phyloP scores from a whole-genome alignment of 2,113 vertebrate genomes.

The Pachyramphus minor region DNA sequence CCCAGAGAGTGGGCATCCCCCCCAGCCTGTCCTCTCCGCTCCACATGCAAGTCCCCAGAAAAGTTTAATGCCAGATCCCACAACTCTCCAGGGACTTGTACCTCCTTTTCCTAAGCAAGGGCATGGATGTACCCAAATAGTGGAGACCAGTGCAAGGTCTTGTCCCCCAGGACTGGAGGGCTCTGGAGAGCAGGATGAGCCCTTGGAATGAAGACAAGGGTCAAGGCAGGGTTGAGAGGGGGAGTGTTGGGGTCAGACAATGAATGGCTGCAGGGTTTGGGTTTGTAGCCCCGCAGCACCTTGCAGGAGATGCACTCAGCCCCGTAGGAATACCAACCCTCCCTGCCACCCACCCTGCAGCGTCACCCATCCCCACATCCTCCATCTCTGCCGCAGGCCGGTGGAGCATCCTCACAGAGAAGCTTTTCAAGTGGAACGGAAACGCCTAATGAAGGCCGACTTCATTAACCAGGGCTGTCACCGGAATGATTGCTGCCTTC shows the following conservation, averaged over 20 bases:
- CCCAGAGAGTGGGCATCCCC: fast-evolving
- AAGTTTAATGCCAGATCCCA: not conserved
- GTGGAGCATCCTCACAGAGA: not conserved
- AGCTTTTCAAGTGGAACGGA: slow-evolving; percentile 58
- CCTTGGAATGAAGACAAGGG: not conserved
- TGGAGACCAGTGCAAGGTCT: not conserved
- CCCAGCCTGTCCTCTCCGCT: not conserved
- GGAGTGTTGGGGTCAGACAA: fast-evolving
- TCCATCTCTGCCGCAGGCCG: not conserved
- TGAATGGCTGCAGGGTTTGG: not conserved
- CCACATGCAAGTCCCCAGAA: not conserved
- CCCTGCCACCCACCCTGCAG: not conserved
- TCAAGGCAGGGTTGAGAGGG: fast-evolving
- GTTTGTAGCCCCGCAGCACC: not conserved
- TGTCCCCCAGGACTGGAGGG: not conserved
- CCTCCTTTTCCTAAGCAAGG: not conserved
- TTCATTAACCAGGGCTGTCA: slow-evolving; percentile 50
- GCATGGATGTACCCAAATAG: fast-evolving
- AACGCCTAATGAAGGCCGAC: slow-evolving; percentile 21
- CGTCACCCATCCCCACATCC: fast-evolving
- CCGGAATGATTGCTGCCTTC: slow-evolving; percentile 55
- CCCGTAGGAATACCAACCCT: not conserved
- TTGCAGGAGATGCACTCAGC: fast-evolving
- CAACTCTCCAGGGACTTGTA: not conserved
- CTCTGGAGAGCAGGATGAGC: not conserved